Conservation (phyloP, 2,888 invertebrate species). For the Melinopterus prodromus region DNA sequence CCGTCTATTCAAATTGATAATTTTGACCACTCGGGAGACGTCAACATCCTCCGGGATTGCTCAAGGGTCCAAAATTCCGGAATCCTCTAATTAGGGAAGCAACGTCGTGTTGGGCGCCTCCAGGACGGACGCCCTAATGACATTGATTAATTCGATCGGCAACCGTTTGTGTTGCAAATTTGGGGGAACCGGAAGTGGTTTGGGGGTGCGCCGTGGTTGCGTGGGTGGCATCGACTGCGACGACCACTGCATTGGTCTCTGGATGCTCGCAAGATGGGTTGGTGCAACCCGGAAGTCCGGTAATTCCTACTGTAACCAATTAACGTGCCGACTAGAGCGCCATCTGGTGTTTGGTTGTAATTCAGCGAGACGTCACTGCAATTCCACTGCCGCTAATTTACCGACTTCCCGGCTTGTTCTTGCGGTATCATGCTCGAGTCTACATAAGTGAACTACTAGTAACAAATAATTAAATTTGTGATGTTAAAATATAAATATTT, state of each 20-base stretch:
- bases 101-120: background rate
- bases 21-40: background rate
- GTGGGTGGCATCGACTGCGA: background rate
- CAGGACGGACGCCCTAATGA: background rate
- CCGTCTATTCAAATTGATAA: background rate
- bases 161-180: conserved; percentile 7
- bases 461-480: no score
- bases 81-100: background rate
- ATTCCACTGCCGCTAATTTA: conserved; percentile 21
- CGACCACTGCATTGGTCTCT: background rate
- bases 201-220: background rate
- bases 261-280: conserved; percentile 28
- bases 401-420: conserved; percentile 10
- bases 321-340: conserved; percentile 30
- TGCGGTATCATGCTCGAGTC: background rate
- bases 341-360: conserved; percentile 36
- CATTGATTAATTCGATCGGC: conserved; percentile 22
- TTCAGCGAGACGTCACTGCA: conserved; percentile 30
- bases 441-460: no score
- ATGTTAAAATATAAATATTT: no score
- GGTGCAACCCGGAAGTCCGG: conserved; percentile 28
- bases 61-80: background rate
- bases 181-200: background rate
- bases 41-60: background rate
- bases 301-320: conserved; percentile 34